phyloP scores from a whole-genome alignment of 2,888 invertebrate species.

The Trissolcus japonicus region DNA sequence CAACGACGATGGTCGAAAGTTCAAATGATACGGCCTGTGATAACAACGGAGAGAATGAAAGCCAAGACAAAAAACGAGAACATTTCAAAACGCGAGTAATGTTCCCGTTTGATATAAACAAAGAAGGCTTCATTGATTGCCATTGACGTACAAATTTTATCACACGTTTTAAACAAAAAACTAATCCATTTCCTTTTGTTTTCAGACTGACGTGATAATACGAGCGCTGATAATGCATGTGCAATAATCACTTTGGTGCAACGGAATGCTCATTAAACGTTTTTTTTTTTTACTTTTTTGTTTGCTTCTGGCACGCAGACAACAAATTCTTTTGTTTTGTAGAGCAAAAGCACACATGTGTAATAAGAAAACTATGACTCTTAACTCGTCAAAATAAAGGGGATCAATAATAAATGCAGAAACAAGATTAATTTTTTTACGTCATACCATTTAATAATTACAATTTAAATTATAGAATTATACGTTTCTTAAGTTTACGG shows the following conservation, averaged over 20 bases:
- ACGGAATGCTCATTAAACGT: conserved; percentile 25
- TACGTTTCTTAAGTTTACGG: conserved; percentile 74
- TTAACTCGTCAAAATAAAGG: neutral
- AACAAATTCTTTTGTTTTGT: no score
- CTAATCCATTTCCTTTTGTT: conserved; percentile 47
- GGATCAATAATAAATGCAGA: neutral
- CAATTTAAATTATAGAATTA: conserved; percentile 76
- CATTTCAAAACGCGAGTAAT: conserved; percentile 42
- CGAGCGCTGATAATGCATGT: neutral
- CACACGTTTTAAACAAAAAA: conserved; percentile 38
- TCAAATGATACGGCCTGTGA: conserved; percentile 51
- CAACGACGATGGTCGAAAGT: conserved; percentile 48
- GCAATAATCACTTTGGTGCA: conserved; percentile 24
- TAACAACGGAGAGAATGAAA: conserved; percentile 49
- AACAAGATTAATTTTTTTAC: conserved; percentile 63
- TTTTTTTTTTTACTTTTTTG: neutral
- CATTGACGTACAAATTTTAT: conserved; percentile 54
- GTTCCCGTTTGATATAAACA: conserved; percentile 48
- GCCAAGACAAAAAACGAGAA: conserved; percentile 16
- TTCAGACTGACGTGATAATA: conserved; percentile 37
- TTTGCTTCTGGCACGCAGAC: no score
- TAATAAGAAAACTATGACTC: neutral
- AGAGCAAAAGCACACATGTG: neutral
- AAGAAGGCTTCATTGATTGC: conserved; percentile 55
- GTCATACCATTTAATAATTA: conserved; percentile 77